Evolutionary conservation across 2,888 invertebrate species (phyloP).

Genomic region (Sympetrum striolatum): DNA sequence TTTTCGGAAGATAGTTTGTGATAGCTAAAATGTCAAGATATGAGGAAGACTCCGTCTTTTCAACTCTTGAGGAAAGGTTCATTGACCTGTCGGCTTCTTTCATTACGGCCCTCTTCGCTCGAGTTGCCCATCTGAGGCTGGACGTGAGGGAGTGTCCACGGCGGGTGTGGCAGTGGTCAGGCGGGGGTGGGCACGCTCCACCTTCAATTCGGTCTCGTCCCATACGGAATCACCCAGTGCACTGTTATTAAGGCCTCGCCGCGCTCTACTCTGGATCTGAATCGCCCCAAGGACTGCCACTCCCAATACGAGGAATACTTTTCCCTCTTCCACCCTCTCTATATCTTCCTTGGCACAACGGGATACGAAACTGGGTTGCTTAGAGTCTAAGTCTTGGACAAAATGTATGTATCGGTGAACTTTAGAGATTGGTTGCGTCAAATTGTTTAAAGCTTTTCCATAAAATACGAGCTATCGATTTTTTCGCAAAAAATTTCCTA

Average conservation of each 20-base stretch:
- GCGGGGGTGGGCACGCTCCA: neutral
- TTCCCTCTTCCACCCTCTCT: neutral
- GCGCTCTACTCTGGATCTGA: neutral
- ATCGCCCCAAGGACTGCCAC: neutral
- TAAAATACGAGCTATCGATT: no score
- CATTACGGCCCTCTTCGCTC: constrained; percentile 34
- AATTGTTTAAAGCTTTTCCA: no score
- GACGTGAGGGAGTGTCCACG: constrained; percentile 21
- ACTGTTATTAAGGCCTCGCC: neutral
- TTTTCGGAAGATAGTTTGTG: no score
- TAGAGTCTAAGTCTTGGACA: no score
- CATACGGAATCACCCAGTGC: neutral
- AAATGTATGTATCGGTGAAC: no score
- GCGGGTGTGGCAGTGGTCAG: neutral
- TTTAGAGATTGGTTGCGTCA: no score
- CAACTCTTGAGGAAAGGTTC: neutral
- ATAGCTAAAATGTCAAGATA: neutral
- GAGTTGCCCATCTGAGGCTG: neutral
- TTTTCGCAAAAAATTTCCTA: no score
- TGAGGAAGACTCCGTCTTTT: neutral
- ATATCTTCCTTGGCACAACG: neutral
- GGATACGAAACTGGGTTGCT: no score
- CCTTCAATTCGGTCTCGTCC: neutral
- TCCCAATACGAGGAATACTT: neutral
- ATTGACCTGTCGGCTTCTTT: constrained; percentile 24